These are phyloP conservation scores for Tachina grossa DNA, from an alignment of 2,888 invertebrate genomes.

Conservation along the genomic window DNA sequence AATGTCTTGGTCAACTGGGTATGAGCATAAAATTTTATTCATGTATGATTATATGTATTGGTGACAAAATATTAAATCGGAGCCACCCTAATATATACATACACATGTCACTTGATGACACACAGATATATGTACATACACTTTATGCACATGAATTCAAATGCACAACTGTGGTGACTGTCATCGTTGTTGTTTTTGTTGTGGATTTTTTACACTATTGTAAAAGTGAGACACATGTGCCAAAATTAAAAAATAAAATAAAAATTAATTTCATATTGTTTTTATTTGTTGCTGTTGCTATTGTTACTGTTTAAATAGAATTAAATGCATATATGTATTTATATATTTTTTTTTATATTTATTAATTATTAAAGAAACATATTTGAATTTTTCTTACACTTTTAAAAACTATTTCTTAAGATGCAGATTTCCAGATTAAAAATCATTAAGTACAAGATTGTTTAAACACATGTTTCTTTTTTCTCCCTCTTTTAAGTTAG, in stretches of 20 bases:
- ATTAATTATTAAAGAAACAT: neutral
- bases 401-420: neutral
- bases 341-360: neutral
- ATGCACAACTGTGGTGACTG: conserved; percentile 21
- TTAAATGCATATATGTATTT: neutral
- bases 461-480: conserved; percentile 43
- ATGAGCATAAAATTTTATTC: no score
- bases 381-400: conserved; percentile 30
- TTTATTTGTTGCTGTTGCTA: conserved; percentile 45
- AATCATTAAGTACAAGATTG: conserved; percentile 42
- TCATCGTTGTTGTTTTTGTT: conserved; percentile 14
- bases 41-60: no score
- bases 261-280: conserved; percentile 25
- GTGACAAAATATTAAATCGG: neutral
- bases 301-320: conserved; percentile 35
- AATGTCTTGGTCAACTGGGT: no score
- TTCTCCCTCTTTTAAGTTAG: neutral
- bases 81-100: conserved; percentile 23
- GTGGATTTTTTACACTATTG: conserved; percentile 35
- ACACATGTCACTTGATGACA: neutral
- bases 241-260: conserved; percentile 50
- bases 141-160: conserved; percentile 12
- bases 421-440: conserved; percentile 29
- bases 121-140: neutral
- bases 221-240: conserved; percentile 64